These are phyloP conservation scores for Athetis lepigone DNA, from an alignment of 2,888 invertebrate species.

Conservation along the genomic window DNA sequence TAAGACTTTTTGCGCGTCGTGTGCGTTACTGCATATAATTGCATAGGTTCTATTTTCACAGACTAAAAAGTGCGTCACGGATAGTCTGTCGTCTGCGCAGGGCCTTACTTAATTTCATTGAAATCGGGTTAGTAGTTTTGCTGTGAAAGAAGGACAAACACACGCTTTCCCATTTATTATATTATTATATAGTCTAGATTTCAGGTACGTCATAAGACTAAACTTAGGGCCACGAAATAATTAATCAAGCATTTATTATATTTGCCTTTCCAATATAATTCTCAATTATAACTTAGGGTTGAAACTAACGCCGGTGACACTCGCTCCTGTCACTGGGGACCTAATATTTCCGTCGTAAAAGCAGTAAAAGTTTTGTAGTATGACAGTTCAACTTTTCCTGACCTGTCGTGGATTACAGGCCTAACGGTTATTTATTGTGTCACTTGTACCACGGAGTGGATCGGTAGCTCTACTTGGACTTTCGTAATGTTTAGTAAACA, in stretches of 20 bases:
- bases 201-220: too few species aligned
- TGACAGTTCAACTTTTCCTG: slow-evolving; percentile 48
- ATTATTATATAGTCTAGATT: too few species aligned
- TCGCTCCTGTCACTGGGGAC: slow-evolving; percentile 15
- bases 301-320: not conserved
- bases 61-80: too few species aligned
- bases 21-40: too few species aligned
- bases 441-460: slow-evolving; percentile 9
- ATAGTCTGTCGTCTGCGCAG: too few species aligned
- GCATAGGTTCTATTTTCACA: too few species aligned
- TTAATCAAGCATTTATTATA: not conserved
- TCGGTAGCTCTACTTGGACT: slow-evolving; percentile 2
- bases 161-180: too few species aligned
- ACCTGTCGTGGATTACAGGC: slow-evolving; percentile 35
- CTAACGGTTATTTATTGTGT: slow-evolving; percentile 47
- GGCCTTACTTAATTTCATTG: too few species aligned
- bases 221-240: not conserved
- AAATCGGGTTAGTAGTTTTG: too few species aligned
- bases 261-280: slow-evolving; percentile 6
- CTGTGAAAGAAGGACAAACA: too few species aligned
- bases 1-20: too few species aligned
- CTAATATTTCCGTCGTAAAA: slow-evolving; percentile 42
- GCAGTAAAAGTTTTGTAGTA: slow-evolving; percentile 34
- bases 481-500: slow-evolving; percentile 10
- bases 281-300: slow-evolving; percentile 28